These are phyloP conservation scores for Akabosia matsudoensis DNA, from an alignment of 1,140 invertebrate genomes.

Conservation along the genomic window DNA sequence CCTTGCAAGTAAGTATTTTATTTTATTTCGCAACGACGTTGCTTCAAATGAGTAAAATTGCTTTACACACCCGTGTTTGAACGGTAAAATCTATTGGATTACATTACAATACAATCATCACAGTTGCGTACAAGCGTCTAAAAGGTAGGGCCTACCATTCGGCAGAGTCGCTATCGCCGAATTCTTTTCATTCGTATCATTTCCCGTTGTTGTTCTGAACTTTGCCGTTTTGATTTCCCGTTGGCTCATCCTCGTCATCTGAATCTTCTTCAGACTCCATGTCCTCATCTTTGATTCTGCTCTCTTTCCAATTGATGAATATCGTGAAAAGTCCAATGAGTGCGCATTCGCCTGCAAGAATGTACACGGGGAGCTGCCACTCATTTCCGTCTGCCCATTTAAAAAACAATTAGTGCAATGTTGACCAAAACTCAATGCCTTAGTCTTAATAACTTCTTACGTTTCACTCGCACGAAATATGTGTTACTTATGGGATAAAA, in stretches of 20 bases:
- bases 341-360: conserved; percentile 16
- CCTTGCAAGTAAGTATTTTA: too few relatives aligned
- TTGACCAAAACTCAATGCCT: background rate
- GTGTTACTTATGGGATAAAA: background rate
- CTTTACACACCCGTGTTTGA: too few relatives aligned
- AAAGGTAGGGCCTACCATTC: too few relatives aligned
- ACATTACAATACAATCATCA: too few relatives aligned
- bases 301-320: conserved; percentile 18
- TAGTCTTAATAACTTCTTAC: background rate
- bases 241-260: conserved; percentile 27
- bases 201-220: conserved; percentile 3
- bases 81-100: too few relatives aligned
- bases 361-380: background rate
- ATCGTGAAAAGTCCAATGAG: conserved; percentile 16
- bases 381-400: background rate
- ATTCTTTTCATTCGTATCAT: background rate
- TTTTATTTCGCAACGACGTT: too few relatives aligned
- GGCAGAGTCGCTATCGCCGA: too few relatives aligned
- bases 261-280: conserved; percentile 1
- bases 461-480: background rate
- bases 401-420: background rate
- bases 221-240: background rate
- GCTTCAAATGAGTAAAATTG: too few relatives aligned
- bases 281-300: background rate
- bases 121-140: too few relatives aligned